Conservation (phyloP, 2,113 vertebrate genomes). For the Vombatus ursinus region DNA sequence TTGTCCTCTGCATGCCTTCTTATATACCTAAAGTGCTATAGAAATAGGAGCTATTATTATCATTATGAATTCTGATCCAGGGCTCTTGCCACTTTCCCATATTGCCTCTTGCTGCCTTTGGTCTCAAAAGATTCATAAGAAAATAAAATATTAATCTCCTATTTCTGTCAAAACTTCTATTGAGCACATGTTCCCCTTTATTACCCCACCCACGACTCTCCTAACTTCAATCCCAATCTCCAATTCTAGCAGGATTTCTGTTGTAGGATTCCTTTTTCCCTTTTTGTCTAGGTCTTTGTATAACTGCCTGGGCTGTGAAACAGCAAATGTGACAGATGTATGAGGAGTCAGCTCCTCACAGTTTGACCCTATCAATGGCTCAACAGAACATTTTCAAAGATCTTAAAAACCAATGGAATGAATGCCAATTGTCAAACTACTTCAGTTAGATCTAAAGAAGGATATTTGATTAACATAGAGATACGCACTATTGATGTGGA, state of each 20-base stretch:
- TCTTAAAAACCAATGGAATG: slow-evolving; percentile 42
- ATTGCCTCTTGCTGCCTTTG: neutral
- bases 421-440: neutral
- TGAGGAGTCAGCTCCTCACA: neutral
- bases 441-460: neutral
- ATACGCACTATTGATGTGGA: neutral
- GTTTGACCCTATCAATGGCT: slow-evolving; percentile 33
- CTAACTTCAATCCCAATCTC: neutral
- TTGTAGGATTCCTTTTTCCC: neutral
- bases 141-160: slow-evolving; percentile 13
- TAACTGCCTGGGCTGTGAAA: neutral
- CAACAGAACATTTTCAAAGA: slow-evolving; percentile 38
- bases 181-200: neutral
- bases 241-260: neutral
- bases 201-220: neutral
- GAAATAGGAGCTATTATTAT: neutral
- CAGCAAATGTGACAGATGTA: neutral
- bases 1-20: neutral
- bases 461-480: neutral
- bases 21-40: neutral
- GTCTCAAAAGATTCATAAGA: slow-evolving; percentile 51
- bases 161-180: slow-evolving; percentile 33
- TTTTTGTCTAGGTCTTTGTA: neutral
- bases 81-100: neutral
- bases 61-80: neutral